Evolutionary conservation across 1,140 invertebrate species (phyloP), one percentile per base, ranked within the genome.

Genomic region (Drosophila baimaii): DNA sequence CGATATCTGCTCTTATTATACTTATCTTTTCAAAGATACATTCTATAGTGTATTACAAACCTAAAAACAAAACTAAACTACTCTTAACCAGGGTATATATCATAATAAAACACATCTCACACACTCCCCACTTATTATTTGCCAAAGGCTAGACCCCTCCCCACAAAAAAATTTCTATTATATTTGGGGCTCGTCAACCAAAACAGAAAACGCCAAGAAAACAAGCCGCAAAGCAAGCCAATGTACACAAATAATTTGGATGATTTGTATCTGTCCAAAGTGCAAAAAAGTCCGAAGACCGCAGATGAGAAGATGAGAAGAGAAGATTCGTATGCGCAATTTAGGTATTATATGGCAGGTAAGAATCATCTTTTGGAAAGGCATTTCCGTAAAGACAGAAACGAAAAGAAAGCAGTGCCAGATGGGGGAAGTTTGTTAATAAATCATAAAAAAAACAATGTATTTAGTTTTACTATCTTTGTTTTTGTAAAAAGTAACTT

Each of bases 241-340:
- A 69, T 69, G 65, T 69, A 69, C 65, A 69, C 65, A 69, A 69
- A 69, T 69, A 69, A 69, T 69, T 69, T 69, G 46, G 65, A 69
- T 69, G 65, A 69, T 69, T 69, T 66, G 65, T 69, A 64, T 52
- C 46, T 52, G 65, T 52, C 33, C 65, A 66, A 69, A 69, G 65
- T 69, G 65, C 61, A 69, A 69, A 68, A 65, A 41, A 31, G 39
- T 39, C 33, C 19, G 17, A 68, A 62, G 17, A 13, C 27, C 19
- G 9, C 10, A 27, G 8, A 29, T 49, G 25, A 29, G 15, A 12
- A 49, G 33, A 12, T 21, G 21, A 47, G 44, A 49, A 49, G 19
- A 51, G 56, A 17, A 68, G 62, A 21, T 62, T 65, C 39, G 35
- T 51, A 47, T n/a, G 59, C 61, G 59, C 39, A 68, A 25, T 43